Evolutionary conservation across 37 sponge, comb jelly and placozoan genomes (phyloP), one percentile per base, ranked within the genome.

Genomic region (Oopsacas minuta): DNA sequence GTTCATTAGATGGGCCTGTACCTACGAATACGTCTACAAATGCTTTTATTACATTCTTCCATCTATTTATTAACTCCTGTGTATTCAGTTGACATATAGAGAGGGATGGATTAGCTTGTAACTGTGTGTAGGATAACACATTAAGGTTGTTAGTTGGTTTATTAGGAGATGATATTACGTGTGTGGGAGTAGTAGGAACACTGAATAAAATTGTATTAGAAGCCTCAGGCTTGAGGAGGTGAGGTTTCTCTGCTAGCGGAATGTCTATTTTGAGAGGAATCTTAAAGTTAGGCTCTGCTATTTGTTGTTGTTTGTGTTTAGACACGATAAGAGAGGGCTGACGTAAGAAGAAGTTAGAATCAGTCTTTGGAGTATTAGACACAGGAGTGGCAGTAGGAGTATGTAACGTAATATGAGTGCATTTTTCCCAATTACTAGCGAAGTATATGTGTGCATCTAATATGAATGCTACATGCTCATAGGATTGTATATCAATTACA

Each of bases 11-110:
- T 0, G 94, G 94, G 0, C 94, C 94, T 37, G 91, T 90, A n/a
- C 88, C 90, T 35, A 91, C 82, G 86, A 94, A 94, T 53, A 94
- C 84, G 52, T 94, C 92, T 30, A 91, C 88, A 87, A 94, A 91
- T 30, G 91, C 91, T 85, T 87, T 61, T 52, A 94, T 91, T 34
- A 84, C 53, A 1, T 82, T 49, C 37, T 87, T 82, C 94, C 94
- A 94, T 0, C 92, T 38, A 38, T 87, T 87, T 0, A 85, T 85
- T 22, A 83, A 86, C 22, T 90, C 51, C 20, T 90, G 20, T 32
- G 75, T 7, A n/a, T 25, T 61, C 75, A 12, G 7, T n/a, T 61
- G 20, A 12, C 32, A 61, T 25, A n/a, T 25, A 12, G 20, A n/a
- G 75, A 12, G 7, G 30, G 22, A 5, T 20, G 17, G 22, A 3